Evolutionary conservation across 2,888 invertebrate genomes (phyloP).

Genomic region (Carterocephalus palaemon): DNA sequence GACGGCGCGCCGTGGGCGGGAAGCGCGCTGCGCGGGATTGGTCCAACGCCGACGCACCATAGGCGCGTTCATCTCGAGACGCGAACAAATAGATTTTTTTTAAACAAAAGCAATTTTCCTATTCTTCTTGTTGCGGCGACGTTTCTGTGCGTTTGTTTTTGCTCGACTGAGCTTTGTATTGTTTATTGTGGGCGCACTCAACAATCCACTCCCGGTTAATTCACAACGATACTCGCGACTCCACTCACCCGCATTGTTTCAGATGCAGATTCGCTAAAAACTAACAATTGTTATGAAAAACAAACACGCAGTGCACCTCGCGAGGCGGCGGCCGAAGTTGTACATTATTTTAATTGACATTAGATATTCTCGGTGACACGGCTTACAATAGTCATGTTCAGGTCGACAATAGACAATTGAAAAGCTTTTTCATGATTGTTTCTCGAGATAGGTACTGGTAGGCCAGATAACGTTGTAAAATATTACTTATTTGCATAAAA

Average conservation of each 20-base stretch:
- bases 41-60: slow-evolving; percentile 57
- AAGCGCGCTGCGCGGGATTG: slow-evolving; percentile 59
- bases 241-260: slow-evolving; percentile 63
- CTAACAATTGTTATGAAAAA: slow-evolving; percentile 66
- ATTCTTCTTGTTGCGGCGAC: slow-evolving; percentile 74
- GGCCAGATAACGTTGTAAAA: no score
- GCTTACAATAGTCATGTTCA: slow-evolving; percentile 43
- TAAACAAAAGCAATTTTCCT: slow-evolving; percentile 79
- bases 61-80: slow-evolving; percentile 72
- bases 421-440: slow-evolving; percentile 27
- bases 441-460: slow-evolving; percentile 16
- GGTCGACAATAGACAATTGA: slow-evolving; percentile 34
- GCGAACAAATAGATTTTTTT: slow-evolving; percentile 77
- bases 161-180: slow-evolving; percentile 71
- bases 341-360: slow-evolving; percentile 59
- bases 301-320: slow-evolving; percentile 47
- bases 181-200: slow-evolving; percentile 70
- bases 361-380: slow-evolving; percentile 44
- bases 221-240: slow-evolving; percentile 68
- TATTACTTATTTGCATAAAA: no score
- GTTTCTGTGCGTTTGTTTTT: slow-evolving; percentile 75
- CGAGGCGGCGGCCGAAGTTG: slow-evolving; percentile 35
- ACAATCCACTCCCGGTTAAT: slow-evolving; percentile 76
- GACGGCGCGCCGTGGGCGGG: slow-evolving; percentile 65
- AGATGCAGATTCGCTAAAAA: slow-evolving; percentile 71